Conservation (phyloP, 2,797 vertebrate genomes). For the Molossus molossus region DNA sequence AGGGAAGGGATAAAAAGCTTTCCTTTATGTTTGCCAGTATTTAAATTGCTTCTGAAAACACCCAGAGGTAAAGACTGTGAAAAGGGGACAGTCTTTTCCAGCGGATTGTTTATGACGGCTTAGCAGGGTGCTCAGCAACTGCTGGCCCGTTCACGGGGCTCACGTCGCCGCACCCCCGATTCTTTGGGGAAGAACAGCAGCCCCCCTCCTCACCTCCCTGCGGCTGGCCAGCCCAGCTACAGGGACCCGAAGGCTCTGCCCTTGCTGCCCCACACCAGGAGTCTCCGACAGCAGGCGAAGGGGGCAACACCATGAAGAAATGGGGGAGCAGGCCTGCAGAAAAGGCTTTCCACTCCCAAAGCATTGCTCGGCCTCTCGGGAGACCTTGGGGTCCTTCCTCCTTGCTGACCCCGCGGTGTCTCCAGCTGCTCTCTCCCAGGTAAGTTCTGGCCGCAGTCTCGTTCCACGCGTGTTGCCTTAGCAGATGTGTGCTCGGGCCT, state of each 20-base stretch:
- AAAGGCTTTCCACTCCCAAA: neutral
- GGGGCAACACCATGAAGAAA: neutral
- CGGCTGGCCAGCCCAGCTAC: too few relatives aligned
- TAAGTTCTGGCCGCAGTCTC: neutral
- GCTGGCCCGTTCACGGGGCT: neutral
- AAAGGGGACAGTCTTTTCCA: slow-evolving; percentile 8
- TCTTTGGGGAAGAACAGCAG: neutral
- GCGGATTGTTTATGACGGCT: neutral
- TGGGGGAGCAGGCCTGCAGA: neutral
- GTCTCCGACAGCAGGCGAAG: neutral
- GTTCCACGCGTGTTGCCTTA: neutral
- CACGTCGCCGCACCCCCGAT: neutral
- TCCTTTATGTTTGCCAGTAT: slow-evolving; percentile 64
- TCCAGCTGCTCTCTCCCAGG: neutral
- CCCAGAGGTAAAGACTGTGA: neutral
- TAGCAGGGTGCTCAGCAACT: neutral
- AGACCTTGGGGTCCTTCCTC: neutral
- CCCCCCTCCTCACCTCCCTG: neutral
- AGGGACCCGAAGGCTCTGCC: neutral
- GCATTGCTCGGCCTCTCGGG: neutral
- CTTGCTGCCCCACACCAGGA: neutral
- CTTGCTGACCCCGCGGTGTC: neutral
- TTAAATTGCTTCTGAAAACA: slow-evolving; percentile 62
- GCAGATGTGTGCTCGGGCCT: neutral
- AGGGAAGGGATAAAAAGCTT: slow-evolving; percentile 24